These are phyloP conservation scores for Gallinago solitaria DNA, from an alignment of 2,797 vertebrate genomes.

Conservation along the genomic window DNA sequence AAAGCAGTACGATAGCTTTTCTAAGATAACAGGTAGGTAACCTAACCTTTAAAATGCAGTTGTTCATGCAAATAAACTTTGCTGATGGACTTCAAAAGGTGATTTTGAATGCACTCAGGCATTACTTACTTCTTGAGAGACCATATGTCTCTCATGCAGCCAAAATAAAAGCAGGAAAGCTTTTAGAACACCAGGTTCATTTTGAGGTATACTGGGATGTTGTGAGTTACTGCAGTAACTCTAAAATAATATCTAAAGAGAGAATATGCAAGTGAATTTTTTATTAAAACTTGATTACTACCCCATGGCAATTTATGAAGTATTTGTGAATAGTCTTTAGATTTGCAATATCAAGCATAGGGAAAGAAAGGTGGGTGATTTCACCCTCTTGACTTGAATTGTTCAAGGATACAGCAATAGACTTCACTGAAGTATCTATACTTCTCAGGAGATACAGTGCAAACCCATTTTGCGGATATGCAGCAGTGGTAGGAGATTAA, in stretches of 20 bases:
- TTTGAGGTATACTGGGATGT: background rate
- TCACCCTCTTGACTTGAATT: background rate
- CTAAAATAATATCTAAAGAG: background rate
- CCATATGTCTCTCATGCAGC: background rate
- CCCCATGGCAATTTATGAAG: background rate
- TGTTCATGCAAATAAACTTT: conserved; percentile 31
- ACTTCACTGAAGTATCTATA: background rate
- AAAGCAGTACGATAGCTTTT: background rate
- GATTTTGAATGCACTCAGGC: background rate
- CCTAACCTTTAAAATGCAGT: conserved; percentile 43
- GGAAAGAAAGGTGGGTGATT: background rate
- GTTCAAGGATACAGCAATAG: background rate
- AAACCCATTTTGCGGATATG: background rate
- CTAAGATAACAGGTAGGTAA: conserved; percentile 1
- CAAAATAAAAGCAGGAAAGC: background rate
- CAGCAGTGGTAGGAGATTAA: background rate
- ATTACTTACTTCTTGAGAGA: background rate
- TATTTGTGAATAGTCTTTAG: background rate
- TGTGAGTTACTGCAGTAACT: background rate
- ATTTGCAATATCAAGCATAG: background rate
- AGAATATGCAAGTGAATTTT: background rate
- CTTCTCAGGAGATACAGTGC: background rate
- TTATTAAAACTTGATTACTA: background rate
- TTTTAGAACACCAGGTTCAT: background rate
- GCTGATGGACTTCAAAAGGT: conserved; percentile 14